Base-by-base conservation (phyloP, 2,797 vertebrate species). In the Enteromius mattozi region DNA sequence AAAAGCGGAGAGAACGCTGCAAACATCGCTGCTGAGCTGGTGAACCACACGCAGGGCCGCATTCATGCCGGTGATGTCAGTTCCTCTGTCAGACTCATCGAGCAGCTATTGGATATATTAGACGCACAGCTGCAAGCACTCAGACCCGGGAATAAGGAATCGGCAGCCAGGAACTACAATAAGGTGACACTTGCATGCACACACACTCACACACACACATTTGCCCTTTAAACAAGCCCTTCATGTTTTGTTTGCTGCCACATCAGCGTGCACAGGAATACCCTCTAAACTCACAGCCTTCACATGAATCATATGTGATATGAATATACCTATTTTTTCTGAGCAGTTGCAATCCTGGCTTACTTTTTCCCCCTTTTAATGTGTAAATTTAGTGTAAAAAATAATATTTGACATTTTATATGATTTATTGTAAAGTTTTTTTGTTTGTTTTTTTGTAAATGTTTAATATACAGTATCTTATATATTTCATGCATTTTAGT, bases 1-100 rank as follows among this genome's bases (percentile, higher is more conserved):
- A 98, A 97, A 91, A 98, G 97, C 0, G 97, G 97, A 1, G 97
- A 99, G 93, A 98, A 99, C 0, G 97, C 97, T 0, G 97, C 97
- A 70, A 97, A 96, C 92, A 98, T 99, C 14, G 97, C 97, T 0
- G 94, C 95, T 0, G 97, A 98, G 92, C 93, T 99, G 88, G 96
- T 97, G 85, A 97, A 96, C 87, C 96, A 98, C 93, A 99, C 97
- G 0, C 95, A 96, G 3, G 96, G 96, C 37, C 96, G 96, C 27
- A 96, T 99, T 91, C 97, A 98, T 2, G 97, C 97, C 0, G 97
- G 97, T 1, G 97, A 99, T 0, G 97, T 99, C 86, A 98, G 96
- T 88, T 98, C 97, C 0, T 96, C 97, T 0, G 97, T 99, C 83
- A 95, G 96, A 72, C 95, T 98, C n/a, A 96, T 99, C 87, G 97